These are phyloP conservation scores for Abramis brama DNA, from an alignment of 2,113 vertebrate species.

Conservation along the genomic window DNA sequence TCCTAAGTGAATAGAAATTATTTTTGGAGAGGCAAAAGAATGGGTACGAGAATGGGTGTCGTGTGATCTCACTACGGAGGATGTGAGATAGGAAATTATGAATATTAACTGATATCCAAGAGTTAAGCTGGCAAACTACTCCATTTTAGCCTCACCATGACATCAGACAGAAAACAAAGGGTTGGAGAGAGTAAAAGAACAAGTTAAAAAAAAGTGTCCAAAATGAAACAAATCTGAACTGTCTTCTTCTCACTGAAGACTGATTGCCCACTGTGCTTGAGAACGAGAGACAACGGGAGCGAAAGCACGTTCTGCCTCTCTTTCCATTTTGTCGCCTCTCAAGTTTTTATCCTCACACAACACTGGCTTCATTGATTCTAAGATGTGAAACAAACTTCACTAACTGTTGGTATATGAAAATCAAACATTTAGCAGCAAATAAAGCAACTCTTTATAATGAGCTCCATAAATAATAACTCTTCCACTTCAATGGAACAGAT, in stretches of 20 bases:
- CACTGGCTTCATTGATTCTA: constrained; percentile 5
- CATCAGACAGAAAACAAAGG: not conserved
- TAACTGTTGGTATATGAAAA: not conserved
- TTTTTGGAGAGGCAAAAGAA: constrained; percentile 20
- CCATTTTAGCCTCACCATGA: not conserved
- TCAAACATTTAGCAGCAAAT: not conserved
- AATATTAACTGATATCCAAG: constrained; percentile 21
- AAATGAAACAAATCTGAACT: constrained; percentile 42
- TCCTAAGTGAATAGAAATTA: constrained; percentile 20
- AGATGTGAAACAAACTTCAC: not conserved
- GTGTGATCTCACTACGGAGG: not conserved
- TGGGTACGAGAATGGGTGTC: constrained; percentile 1
- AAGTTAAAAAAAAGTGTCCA: not conserved
- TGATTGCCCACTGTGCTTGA: constrained; percentile 62
- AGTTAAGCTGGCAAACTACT: constrained; percentile 1
- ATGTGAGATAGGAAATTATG: not conserved
- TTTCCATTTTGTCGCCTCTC: not conserved
- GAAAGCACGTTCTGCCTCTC: constrained; percentile 17
- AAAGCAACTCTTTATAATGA: not conserved
- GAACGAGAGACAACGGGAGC: constrained; percentile 21
- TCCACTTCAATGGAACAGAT: not conserved
- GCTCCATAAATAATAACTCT: not conserved
- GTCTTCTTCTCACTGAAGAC: constrained; percentile 57
- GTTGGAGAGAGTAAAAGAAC: constrained; percentile 11
- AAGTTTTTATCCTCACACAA: constrained; percentile 36